Conservation (phyloP, 2,888 invertebrate genomes). For the Adineta ricciae region DNA sequence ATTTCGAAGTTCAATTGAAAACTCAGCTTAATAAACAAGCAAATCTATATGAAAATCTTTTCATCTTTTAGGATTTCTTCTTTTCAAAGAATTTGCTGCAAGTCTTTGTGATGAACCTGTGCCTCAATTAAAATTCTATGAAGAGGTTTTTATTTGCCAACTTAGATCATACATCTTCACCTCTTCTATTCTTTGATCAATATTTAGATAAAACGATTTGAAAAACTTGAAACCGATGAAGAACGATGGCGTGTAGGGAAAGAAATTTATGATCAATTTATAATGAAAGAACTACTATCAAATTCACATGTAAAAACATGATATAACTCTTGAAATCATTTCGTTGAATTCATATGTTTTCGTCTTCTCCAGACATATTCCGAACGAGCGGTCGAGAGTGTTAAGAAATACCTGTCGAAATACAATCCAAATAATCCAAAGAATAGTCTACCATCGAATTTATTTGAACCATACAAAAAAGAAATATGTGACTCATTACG, state of each 20-base stretch:
- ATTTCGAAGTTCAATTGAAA: neutral
- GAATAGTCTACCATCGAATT: conserved; percentile 66
- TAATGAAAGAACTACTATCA: conserved; percentile 97
- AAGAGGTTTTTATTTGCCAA: conserved; percentile 65
- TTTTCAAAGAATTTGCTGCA: conserved; percentile 99
- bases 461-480: conserved; percentile 98
- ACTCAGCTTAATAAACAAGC: no score
- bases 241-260: conserved; percentile 85
- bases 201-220: conserved; percentile 85
- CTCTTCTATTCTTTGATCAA: conserved; percentile 34
- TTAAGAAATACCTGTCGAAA: conserved; percentile 91
- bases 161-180: neutral
- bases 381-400: conserved; percentile 88
- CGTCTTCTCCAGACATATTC: conserved; percentile 77
- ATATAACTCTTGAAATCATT: no score
- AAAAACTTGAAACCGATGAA: conserved; percentile 91
- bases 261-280: conserved; percentile 98
- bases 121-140: conserved; percentile 95
- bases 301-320: conserved; percentile 93
- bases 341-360: neutral
- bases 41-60: no score
- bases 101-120: conserved; percentile 86
- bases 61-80: conserved; percentile 65
- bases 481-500: conserved; percentile 95
- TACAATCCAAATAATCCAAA: conserved; percentile 62